phyloP scores from a whole-genome alignment of 1,140 invertebrate genomes.

The Bombus consobrinus region DNA sequence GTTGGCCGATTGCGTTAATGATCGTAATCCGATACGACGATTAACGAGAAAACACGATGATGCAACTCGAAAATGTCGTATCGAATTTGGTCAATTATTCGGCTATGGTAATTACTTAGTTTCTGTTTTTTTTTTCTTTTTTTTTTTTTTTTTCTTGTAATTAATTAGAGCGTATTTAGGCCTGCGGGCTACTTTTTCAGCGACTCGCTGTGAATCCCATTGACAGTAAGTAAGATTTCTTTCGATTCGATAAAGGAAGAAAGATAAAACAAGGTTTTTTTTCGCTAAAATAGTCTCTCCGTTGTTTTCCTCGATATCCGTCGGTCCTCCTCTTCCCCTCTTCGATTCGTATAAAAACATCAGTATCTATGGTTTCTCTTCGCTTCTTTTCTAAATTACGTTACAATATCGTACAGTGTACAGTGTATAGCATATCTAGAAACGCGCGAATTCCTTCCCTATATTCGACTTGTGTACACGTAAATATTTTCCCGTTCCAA shows the following conservation, averaged over 20 bases:
- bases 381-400: neutral
- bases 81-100: slow-evolving; percentile 47
- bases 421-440: neutral
- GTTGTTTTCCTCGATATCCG: neutral
- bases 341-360: neutral
- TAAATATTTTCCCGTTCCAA: neutral
- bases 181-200: slow-evolving; percentile 80
- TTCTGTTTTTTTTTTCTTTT: neutral
- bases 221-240: slow-evolving; percentile 61
- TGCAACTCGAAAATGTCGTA: slow-evolving; percentile 14
- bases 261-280: slow-evolving; percentile 23
- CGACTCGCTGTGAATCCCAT: slow-evolving; percentile 72
- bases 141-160: slow-evolving; percentile 15
- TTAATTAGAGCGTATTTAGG: slow-evolving; percentile 79
- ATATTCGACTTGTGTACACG: neutral
- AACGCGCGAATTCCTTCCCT: slow-evolving; percentile 4
- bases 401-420: neutral
- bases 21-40: slow-evolving; percentile 38
- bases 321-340: neutral
- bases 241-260: slow-evolving; percentile 6
- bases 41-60: neutral
- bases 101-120: slow-evolving; percentile 51
- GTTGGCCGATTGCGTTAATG: slow-evolving; percentile 13
- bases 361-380: neutral
- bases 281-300: slow-evolving; percentile 28